phyloP scores from a whole-genome alignment of 2,888 invertebrate genomes.

The Amiota communis region DNA sequence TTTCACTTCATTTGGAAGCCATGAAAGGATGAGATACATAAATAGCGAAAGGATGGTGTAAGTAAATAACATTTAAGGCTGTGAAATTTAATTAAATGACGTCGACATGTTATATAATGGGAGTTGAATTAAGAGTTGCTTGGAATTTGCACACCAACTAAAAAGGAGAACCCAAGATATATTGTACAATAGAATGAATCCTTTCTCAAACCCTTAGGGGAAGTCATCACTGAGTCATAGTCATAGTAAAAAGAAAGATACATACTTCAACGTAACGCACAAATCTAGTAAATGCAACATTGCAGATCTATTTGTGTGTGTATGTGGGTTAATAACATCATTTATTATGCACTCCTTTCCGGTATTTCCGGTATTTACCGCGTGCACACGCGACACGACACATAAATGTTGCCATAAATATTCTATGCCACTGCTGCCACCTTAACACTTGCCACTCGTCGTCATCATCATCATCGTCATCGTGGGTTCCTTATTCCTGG shows the following conservation, averaged over 20 bases:
- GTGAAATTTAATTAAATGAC: constrained; percentile 25
- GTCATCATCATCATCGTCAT: not conserved
- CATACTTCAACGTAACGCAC: not conserved
- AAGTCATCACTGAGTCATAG: too few species aligned
- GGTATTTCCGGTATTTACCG: constrained; percentile 66
- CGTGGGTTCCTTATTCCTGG: not conserved
- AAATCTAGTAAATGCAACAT: constrained; percentile 3
- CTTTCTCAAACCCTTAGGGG: not conserved
- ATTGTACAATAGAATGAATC: not conserved
- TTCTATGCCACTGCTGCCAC: constrained; percentile 49
- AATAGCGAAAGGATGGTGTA: not conserved
- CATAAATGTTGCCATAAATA: constrained; percentile 67
- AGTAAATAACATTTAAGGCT: too few species aligned
- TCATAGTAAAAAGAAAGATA: not conserved
- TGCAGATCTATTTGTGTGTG: constrained; percentile 32
- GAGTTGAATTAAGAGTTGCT: not conserved
- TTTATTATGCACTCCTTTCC: constrained; percentile 67
- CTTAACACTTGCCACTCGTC: not conserved
- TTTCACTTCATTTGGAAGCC: constrained; percentile 21
- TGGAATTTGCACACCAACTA: not conserved
- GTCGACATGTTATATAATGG: not conserved
- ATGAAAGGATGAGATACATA: not conserved
- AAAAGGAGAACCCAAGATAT: not conserved
- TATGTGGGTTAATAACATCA: constrained; percentile 67
- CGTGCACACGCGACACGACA: constrained; percentile 64